These are phyloP conservation scores for Pocillopora grandis DNA, from an alignment of 92 coral and sea anemone genomes.

Conservation along the genomic window DNA sequence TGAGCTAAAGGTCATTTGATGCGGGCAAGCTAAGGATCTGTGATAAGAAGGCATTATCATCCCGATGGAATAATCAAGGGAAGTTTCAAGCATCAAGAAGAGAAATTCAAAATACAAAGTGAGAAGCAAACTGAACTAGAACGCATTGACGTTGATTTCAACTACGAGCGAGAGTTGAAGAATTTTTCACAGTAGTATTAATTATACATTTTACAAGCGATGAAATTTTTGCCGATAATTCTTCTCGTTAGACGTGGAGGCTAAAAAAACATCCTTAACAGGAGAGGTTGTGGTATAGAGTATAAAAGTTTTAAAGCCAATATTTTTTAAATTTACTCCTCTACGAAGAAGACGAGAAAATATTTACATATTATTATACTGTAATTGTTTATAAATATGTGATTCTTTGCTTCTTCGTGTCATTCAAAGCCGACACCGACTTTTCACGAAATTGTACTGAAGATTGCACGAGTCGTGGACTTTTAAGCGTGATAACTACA, in stretches of 20 bases:
- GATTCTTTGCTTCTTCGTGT: no score
- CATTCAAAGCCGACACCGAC: no score
- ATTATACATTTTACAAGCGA: neutral
- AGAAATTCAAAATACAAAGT: no score
- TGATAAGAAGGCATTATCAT: neutral
- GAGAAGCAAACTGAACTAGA: neutral
- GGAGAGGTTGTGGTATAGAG: neutral
- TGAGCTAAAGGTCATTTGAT: neutral
- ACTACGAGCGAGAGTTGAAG: no score
- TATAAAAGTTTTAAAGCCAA: neutral
- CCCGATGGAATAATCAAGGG: neutral
- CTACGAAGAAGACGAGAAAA: neutral
- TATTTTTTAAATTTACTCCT: neutral
- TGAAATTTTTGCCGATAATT: neutral
- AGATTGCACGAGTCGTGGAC: no score
- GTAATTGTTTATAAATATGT: neutral
- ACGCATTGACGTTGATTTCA: neutral
- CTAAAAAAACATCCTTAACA: neutral
- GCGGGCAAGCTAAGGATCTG: neutral
- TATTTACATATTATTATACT: slow-evolving; percentile 4
- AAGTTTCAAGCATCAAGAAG: neutral
- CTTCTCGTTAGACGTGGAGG: neutral
- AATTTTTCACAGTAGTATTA: neutral
- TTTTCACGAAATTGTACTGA: no score
- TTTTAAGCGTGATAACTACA: no score